phyloP scores from a whole-genome alignment of 1,140 invertebrate species.

The Arctopsyche grandis region DNA sequence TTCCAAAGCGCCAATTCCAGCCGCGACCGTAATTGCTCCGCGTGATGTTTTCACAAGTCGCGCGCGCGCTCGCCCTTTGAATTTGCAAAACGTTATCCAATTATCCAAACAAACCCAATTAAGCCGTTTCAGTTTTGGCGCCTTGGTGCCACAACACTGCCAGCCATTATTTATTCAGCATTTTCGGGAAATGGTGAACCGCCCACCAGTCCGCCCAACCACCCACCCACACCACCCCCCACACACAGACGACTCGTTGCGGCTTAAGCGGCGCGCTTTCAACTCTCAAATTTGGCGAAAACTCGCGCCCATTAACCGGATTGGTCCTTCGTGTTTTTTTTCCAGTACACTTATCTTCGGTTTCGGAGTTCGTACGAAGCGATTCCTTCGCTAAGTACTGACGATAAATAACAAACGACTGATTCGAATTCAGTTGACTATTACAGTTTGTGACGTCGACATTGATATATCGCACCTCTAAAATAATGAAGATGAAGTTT shows the following conservation, averaged over 20 bases:
- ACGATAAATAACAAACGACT: no score
- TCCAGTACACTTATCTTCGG: no score
- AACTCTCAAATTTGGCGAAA: constrained; percentile 1
- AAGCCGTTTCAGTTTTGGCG: constrained; percentile 42
- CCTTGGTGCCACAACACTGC: constrained; percentile 19
- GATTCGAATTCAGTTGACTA: no score
- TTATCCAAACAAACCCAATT: constrained; percentile 45
- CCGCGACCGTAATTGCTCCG: constrained; percentile 19
- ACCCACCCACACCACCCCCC: not conserved
- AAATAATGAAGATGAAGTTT: no score
- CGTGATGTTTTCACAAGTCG: constrained; percentile 37
- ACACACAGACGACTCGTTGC: not conserved
- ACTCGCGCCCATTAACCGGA: not conserved
- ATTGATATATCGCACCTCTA: no score
- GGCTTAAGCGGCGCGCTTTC: not conserved
- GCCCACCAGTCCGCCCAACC: not conserved
- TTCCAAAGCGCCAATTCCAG: no score
- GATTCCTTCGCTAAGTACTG: no score
- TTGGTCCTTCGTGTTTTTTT: not conserved
- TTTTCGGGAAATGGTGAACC: not conserved
- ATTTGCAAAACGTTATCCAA: constrained; percentile 42
- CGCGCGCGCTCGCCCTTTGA: not conserved
- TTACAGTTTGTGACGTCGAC: no score
- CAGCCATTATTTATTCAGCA: constrained; percentile 42
- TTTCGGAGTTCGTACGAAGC: no score